Conservation (phyloP, 1,140 invertebrate genomes). For the Cyclina sinensis region DNA sequence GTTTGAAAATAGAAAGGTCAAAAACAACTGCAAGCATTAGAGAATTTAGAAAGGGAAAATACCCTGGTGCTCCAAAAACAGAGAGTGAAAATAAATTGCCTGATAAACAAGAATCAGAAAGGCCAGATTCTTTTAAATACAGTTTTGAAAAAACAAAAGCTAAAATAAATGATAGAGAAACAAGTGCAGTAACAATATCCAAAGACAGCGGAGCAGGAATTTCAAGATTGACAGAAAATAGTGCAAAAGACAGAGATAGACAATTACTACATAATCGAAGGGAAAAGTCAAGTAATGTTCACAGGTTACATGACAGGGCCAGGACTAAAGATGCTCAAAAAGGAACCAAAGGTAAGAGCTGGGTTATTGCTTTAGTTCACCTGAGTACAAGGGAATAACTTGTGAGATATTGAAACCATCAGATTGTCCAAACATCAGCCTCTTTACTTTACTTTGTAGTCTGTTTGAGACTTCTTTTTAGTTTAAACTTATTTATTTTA, state of each 20-base stretch:
- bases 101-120: background rate
- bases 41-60: conserved; percentile 46
- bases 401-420: no score
- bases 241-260: background rate
- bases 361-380: no score
- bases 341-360: conserved; percentile 29
- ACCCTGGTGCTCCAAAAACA: background rate
- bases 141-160: conserved; percentile 2
- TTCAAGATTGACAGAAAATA: background rate
- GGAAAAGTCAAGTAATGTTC: conserved; percentile 36
- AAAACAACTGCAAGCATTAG: conserved; percentile 24
- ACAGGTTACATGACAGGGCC: background rate
- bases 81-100: conserved; percentile 17
- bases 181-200: background rate
- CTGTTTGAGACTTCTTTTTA: no score
- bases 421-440: no score
- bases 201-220: background rate
- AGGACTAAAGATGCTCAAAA: conserved; percentile 16
- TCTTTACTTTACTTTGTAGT: no score
- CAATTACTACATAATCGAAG: background rate
- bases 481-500: no score
- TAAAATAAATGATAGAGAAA: conserved; percentile 31
- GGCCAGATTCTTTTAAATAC: background rate
- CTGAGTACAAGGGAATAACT: no score
- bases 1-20: conserved; percentile 53